Conservation (phyloP, 2,888 invertebrate genomes). For the Dasysyrphus tricinctus region DNA sequence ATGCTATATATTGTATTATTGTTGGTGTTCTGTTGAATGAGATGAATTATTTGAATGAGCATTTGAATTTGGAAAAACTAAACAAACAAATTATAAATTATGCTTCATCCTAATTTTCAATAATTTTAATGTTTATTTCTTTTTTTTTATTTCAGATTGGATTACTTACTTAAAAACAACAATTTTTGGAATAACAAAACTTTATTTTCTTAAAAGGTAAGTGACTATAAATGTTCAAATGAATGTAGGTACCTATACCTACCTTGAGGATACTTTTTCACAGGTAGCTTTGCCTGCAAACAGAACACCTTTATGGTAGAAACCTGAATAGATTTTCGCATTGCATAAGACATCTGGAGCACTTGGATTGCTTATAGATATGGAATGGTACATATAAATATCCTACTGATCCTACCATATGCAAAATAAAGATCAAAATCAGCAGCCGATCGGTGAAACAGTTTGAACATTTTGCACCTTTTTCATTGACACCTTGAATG, state of each 20-base stretch:
- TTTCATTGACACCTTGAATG: constrained; percentile 47
- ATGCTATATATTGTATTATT: neutral
- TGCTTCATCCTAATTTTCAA: neutral
- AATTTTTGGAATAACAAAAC: constrained; percentile 48
- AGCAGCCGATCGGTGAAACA: constrained; percentile 31
- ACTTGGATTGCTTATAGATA: neutral
- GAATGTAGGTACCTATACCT: neutral
- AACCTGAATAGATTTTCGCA: neutral
- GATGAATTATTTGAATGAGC: constrained; percentile 17
- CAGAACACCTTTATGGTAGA: neutral
- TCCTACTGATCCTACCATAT: constrained; percentile 10
- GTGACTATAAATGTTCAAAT: neutral
- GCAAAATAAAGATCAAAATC: constrained; percentile 46
- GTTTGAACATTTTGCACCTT: constrained; percentile 4
- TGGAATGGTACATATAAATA: neutral
- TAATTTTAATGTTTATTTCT: neutral
- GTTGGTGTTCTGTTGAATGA: constrained; percentile 20
- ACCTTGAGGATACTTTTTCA: neutral
- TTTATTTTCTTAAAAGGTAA: constrained; percentile 54
- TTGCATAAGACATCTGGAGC: constrained; percentile 56
- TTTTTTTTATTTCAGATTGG: constrained; percentile 53
- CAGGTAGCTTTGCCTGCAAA: neutral
- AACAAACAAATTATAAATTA: too few relatives aligned
- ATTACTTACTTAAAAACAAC: constrained; percentile 47
- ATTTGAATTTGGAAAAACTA: too few relatives aligned